phyloP scores from a whole-genome alignment of 2,113 vertebrate genomes.

The Rhizomys pruinosus region DNA sequence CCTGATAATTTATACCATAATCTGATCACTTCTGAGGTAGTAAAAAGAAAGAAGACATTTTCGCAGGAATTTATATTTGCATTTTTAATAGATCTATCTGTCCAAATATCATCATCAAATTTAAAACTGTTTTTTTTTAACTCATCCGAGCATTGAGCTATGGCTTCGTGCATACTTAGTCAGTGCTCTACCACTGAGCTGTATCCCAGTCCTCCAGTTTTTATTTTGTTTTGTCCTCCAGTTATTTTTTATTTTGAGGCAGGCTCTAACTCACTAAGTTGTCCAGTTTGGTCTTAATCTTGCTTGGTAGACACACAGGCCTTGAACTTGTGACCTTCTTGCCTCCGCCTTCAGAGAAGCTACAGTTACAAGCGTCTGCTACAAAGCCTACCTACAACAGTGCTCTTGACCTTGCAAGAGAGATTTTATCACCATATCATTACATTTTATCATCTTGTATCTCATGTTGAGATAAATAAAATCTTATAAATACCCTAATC shows the following conservation, averaged over 20 bases:
- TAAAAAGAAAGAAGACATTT: conserved; percentile 69
- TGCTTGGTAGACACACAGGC: not conserved
- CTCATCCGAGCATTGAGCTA: too few relatives aligned
- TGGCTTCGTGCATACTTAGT: not conserved
- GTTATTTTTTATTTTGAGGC: too few relatives aligned
- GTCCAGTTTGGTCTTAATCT: not conserved
- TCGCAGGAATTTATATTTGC: conserved; percentile 44
- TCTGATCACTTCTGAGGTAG: conserved; percentile 70
- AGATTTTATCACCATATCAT: not conserved
- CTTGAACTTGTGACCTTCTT: not conserved
- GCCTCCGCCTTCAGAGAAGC: not conserved
- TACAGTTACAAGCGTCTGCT: not conserved
- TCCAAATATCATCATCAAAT: conserved; percentile 33
- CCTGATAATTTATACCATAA: not conserved
- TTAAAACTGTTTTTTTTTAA: not conserved
- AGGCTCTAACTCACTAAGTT: not conserved
- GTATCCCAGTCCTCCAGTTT: too few relatives aligned
- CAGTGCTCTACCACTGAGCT: not conserved
- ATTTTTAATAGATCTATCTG: conserved; percentile 13
- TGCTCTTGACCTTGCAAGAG: not conserved
- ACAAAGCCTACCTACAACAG: not conserved
- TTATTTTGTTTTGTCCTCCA: not conserved
- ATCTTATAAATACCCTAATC: not conserved
- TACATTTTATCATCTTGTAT: not conserved
- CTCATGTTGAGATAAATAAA: not conserved